Evolutionary conservation across 2,888 invertebrate genomes (phyloP).

Genomic region (Drosophila meridionalis): DNA sequence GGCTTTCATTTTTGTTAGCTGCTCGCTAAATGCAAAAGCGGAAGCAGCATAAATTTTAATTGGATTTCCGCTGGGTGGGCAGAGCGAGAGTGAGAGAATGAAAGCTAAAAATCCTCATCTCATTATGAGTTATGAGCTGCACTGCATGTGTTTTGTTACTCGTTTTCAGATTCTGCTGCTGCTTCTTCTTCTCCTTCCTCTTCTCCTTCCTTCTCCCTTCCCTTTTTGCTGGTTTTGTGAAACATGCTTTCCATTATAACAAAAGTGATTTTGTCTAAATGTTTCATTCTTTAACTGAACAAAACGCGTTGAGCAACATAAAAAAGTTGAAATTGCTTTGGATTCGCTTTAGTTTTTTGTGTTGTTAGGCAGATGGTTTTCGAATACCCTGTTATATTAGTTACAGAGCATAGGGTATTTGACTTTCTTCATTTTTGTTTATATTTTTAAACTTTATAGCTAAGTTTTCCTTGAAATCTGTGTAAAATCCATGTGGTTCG

Average conservation of each 20-base stretch:
- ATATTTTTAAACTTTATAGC: no score
- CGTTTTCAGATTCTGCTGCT: background rate
- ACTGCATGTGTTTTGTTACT: constrained; percentile 25
- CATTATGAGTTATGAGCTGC: constrained; percentile 67
- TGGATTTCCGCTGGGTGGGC: constrained; percentile 56
- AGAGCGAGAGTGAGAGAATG: background rate
- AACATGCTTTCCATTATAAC: constrained; percentile 11
- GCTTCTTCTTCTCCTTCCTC: no score
- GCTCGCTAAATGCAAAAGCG: constrained; percentile 47
- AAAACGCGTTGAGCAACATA: background rate
- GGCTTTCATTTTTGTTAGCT: constrained; percentile 32
- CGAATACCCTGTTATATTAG: background rate
- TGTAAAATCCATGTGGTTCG: no score
- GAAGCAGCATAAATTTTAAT: constrained; percentile 71
- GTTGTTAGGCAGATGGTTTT: background rate
- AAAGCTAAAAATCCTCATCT: constrained; percentile 29
- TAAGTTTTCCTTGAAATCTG: no score
- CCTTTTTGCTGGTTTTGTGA: background rate
- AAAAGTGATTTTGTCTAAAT: constrained; percentile 45
- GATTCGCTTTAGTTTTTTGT: constrained; percentile 1
- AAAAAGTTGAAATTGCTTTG: constrained; percentile 35
- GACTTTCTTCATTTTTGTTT: background rate
- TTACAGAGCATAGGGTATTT: background rate
- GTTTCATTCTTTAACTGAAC: constrained; percentile 39
- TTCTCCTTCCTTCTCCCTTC: background rate